Evolutionary conservation across 2,888 invertebrate species (phyloP), one percentile per base, ranked within the genome.

Genomic region (Drosophila helvetica): DNA sequence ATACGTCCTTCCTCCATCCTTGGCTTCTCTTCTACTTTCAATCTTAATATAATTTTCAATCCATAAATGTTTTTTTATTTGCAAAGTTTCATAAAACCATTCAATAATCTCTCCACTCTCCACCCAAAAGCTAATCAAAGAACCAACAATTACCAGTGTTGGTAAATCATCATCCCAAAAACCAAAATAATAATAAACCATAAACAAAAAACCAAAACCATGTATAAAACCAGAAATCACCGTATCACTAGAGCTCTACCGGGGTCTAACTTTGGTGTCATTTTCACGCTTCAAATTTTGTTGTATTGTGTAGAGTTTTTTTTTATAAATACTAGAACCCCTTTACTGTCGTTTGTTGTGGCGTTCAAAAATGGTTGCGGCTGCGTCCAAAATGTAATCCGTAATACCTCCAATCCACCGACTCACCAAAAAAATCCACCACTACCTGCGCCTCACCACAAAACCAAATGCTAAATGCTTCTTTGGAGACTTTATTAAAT

Each of bases 221-320:
- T 64, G 75, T 65, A 76, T 25, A 63, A 58, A 38, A 69, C 55
- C 72, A 80, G 75, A 84, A 72, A 74, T 86, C 86, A 86, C 86
- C 86, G 86, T 89, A 89, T 86, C 86, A 86, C 86, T 86, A 86
- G 74, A 66, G 86, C 80, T 86, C 81, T 88, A 85, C 89, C 38
- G 78, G 80, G 80, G 72, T 75, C 78, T 89, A 80, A 86, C 75
- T 87, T 66, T 88, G 89, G 86, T 86, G 86, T 86, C 86, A 89
- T 86, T 86, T 82, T 86, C 84, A 89, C 80, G 88, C 89, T 89
- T 89, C 83, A 69, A 84, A 69, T 65, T 62, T 58, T 58, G n/a
- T 38, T 38, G 38, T 76, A 69, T 47, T 78, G 59, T 77, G 55
- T 64, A 76, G 51, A 75, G 58, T 60, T 71, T 45, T 47, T 55